A percentile compares a stretch with the other conserved stretches of the same genome.
Conservation (phyloP, 2,113 vertebrate genomes). For the Telmatochromis sp. region DNA sequence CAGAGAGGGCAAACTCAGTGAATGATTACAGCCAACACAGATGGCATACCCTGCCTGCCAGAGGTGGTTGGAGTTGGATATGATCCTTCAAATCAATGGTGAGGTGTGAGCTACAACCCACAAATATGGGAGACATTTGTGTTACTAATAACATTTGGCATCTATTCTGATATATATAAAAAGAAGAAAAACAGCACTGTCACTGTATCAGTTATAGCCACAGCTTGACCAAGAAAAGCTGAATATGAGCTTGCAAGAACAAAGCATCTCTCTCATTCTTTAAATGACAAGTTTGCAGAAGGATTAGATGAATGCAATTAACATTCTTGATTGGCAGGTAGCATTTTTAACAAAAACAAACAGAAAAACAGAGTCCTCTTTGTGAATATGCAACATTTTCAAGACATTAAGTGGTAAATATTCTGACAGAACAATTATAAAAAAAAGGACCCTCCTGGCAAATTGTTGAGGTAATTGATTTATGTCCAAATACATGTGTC, state of each 20-base stretch:
- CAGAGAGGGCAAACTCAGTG: slow-evolving; percentile 14
- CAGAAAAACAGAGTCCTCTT: neutral
- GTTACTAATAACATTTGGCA: neutral
- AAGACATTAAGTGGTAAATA: neutral
- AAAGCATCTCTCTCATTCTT: neutral
- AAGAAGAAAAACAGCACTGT: neutral
- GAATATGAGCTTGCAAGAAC: neutral
- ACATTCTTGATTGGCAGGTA: neutral
- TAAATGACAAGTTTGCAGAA: neutral
- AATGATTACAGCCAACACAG: slow-evolving; percentile 22
- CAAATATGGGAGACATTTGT: neutral
- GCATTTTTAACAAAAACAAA: neutral
- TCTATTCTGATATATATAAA: neutral
- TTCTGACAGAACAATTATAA: neutral
- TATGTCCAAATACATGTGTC: neutral
- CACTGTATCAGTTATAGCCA: neutral
- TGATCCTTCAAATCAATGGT: neutral
- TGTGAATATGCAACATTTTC: neutral
- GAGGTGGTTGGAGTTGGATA: neutral
- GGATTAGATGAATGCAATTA: neutral
- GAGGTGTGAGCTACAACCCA: neutral
- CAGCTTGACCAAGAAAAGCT: neutral
- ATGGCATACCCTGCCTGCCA: slow-evolving; percentile 1
- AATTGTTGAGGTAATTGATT: neutral
- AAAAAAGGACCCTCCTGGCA: neutral